Evolutionary conservation across 2,888 invertebrate genomes (phyloP).

Genomic region (Apamea sordens): DNA sequence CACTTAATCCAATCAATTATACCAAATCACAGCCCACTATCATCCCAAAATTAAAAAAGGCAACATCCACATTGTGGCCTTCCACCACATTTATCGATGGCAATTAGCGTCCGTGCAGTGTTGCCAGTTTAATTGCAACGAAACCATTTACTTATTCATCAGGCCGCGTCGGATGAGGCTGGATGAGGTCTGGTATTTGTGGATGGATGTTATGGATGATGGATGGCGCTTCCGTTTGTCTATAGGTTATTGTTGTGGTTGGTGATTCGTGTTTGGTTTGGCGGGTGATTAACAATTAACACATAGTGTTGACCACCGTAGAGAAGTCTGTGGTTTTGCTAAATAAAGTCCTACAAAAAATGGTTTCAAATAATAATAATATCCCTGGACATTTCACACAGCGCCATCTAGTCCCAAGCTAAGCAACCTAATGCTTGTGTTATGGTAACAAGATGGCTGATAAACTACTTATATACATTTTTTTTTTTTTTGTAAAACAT

Average conservation of each 20-base stretch:
- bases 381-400: no score
- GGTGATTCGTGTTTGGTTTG: not conserved
- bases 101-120: constrained; percentile 72
- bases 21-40: not conserved
- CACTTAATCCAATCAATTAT: constrained; percentile 15
- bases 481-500: no score
- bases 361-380: not conserved
- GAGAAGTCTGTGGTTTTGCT: not conserved
- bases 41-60: constrained; percentile 23
- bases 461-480: no score
- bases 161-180: constrained; percentile 64
- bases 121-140: constrained; percentile 75
- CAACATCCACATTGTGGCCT: constrained; percentile 12
- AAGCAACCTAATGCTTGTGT: no score
- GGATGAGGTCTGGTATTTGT: constrained; percentile 43
- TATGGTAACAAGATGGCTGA: no score
- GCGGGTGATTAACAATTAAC: not conserved
- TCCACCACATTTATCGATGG: constrained; percentile 65
- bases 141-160: constrained; percentile 78
- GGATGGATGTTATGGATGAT: constrained; percentile 52
- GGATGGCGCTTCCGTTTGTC: constrained; percentile 42
- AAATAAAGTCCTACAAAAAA: not conserved
- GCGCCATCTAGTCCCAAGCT: no score
- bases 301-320: no score
- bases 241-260: constrained; percentile 36